Evolutionary conservation across 2,888 invertebrate species (phyloP).

Genomic region (Antheraea assamensis): DNA sequence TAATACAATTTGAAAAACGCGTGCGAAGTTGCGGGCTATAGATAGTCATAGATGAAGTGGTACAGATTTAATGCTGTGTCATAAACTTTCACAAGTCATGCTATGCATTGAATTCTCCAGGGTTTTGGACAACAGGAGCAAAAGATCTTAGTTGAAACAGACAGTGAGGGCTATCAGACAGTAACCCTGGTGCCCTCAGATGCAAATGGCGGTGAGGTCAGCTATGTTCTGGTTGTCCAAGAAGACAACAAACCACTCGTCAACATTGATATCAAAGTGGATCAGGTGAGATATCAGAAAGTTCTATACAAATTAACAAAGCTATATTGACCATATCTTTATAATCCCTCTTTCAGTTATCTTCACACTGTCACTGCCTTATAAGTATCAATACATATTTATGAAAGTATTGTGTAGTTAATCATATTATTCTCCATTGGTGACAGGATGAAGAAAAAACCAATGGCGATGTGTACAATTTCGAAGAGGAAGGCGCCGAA

Average conservation of each 20-base stretch:
- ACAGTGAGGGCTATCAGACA: constrained; percentile 86
- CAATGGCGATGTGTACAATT: constrained; percentile 85
- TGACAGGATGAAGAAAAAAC: constrained; percentile 56
- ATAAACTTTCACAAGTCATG: constrained; percentile 5
- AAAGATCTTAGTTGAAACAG: constrained; percentile 44
- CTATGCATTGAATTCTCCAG: not conserved
- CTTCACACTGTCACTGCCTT: not conserved
- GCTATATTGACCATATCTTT: no score
- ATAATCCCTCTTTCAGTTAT: no score
- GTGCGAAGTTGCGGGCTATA: no score
- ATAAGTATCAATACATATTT: not conserved
- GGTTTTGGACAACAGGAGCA: constrained; percentile 36
- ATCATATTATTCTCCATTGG: constrained; percentile 7
- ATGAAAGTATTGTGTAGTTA: constrained; percentile 3
- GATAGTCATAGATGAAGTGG: not conserved
- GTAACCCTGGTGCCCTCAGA: constrained; percentile 93
- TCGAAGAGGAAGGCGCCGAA: constrained; percentile 82
- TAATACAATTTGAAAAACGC: no score
- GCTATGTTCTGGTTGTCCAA: constrained; percentile 93
- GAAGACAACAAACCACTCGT: constrained; percentile 84
- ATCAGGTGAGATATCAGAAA: constrained; percentile 39
- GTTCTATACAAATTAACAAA: not conserved
- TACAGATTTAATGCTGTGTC: not conserved
- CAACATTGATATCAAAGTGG: constrained; percentile 57
- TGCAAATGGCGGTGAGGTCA: constrained; percentile 89